Evolutionary conservation across 1,140 invertebrate genomes (phyloP).

Genomic region (Ylistrum balloti): DNA sequence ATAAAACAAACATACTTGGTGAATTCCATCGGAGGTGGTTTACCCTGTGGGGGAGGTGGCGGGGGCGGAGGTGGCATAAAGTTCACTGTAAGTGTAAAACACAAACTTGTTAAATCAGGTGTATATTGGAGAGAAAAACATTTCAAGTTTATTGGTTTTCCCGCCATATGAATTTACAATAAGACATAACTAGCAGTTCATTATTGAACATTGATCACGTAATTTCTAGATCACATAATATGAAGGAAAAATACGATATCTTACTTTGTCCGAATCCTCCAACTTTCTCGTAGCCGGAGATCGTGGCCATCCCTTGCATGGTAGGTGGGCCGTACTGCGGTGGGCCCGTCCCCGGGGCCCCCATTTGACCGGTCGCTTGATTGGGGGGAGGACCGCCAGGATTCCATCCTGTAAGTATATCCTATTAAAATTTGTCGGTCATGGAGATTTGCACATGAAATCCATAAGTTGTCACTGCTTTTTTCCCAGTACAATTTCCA

Average conservation of each 20-base stretch:
- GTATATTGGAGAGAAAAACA: too few relatives aligned
- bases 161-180: too few relatives aligned
- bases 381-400: slow-evolving; percentile 55
- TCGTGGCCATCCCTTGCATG: slow-evolving; percentile 78
- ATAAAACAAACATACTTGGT: slow-evolving; percentile 63
- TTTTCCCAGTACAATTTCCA: too few relatives aligned
- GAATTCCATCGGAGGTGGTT: slow-evolving; percentile 65
- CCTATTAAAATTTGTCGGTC: too few relatives aligned
- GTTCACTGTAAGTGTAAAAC: slow-evolving; percentile 52
- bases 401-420: slow-evolving; percentile 63
- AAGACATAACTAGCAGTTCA: too few relatives aligned
- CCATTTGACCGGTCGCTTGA: slow-evolving; percentile 73
- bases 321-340: slow-evolving; percentile 76
- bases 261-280: slow-evolving; percentile 82
- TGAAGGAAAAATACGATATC: slow-evolving; percentile 39
- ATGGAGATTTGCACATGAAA: too few relatives aligned
- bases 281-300: slow-evolving; percentile 82
- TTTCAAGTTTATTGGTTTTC: too few relatives aligned
- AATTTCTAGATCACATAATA: too few relatives aligned
- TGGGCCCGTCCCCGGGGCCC: slow-evolving; percentile 47
- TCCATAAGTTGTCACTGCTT: too few relatives aligned
- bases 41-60: slow-evolving; percentile 61
- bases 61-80: slow-evolving; percentile 62
- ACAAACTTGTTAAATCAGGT: too few relatives aligned
- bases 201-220: too few relatives aligned